Percentiles rank a stretch among this genome's conserved stretches.
Conservation (phyloP, 1,140 invertebrate genomes). For the Dendroctonus valens region DNA sequence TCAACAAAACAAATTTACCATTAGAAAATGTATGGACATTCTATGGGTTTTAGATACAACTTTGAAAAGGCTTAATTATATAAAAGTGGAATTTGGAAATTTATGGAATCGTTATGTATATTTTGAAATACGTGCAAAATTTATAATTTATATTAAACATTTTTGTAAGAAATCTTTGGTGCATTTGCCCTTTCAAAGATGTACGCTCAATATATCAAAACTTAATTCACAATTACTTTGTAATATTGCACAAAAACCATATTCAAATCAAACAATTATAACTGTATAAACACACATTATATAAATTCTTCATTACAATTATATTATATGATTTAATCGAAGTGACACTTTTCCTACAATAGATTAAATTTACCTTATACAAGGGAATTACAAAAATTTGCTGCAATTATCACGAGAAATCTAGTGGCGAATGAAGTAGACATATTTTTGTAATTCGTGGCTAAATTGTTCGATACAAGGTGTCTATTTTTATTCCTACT, state of each 20-base stretch:
- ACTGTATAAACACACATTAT: slow-evolving; percentile 39
- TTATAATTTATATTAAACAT: slow-evolving; percentile 1
- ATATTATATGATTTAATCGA: slow-evolving; percentile 23
- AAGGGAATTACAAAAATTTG: slow-evolving; percentile 38
- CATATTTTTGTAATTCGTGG: slow-evolving; percentile 31
- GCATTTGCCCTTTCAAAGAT: too few relatives aligned
- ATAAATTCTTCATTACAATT: slow-evolving; percentile 33
- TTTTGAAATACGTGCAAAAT: slow-evolving; percentile 21
- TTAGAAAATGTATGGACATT: too few relatives aligned
- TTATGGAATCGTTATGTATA: not conserved
- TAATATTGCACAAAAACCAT: slow-evolving; percentile 42
- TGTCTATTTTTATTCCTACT: slow-evolving; percentile 15
- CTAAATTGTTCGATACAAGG: slow-evolving; percentile 16
- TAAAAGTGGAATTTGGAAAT: too few relatives aligned
- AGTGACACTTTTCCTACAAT: slow-evolving; percentile 33
- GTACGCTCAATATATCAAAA: slow-evolving; percentile 14
- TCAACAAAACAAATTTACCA: too few relatives aligned
- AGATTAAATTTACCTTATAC: slow-evolving; percentile 32
- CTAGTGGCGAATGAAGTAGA: slow-evolving; percentile 22
- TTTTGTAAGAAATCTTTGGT: too few relatives aligned
- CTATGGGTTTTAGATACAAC: too few relatives aligned
- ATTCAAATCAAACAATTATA: slow-evolving; percentile 32
- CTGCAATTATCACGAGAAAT: slow-evolving; percentile 33
- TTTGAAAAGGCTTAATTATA: too few relatives aligned
- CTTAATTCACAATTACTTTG: slow-evolving; percentile 27